Evolutionary conservation across 1,140 invertebrate genomes (phyloP).

Genomic region (Drosophila equinoxialis): DNA sequence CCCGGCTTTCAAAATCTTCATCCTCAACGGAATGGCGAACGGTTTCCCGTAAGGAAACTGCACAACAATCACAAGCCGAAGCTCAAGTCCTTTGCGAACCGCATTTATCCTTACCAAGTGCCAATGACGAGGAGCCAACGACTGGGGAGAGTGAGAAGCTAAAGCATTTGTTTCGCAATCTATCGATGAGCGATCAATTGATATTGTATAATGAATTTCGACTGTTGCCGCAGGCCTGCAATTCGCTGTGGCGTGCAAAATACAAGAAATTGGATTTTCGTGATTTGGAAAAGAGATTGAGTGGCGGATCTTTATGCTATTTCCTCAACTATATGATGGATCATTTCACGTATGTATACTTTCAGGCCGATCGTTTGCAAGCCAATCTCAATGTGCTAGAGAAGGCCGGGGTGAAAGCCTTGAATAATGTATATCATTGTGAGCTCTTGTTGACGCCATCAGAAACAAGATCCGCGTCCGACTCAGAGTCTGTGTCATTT

Average conservation of each 20-base stretch:
- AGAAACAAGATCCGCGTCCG: not conserved
- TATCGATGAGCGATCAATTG: constrained; percentile 36
- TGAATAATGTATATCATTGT: constrained; percentile 36
- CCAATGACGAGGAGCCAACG: not conserved
- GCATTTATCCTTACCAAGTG: not conserved
- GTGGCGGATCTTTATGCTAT: constrained; percentile 5
- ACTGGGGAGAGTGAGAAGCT: not conserved
- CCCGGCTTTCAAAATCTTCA: not conserved
- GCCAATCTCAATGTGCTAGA: constrained; percentile 48
- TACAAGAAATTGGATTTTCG: constrained; percentile 42
- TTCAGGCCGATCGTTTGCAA: constrained; percentile 41
- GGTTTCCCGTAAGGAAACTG: not conserved
- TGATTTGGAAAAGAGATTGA: constrained; percentile 17
- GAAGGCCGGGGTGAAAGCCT: constrained; percentile 21
- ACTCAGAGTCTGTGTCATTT: too few species aligned
- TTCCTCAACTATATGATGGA: constrained; percentile 36
- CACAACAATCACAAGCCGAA: not conserved
- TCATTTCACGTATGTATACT: constrained; percentile 29
- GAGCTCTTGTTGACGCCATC: constrained; percentile 26
- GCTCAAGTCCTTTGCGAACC: not conserved
- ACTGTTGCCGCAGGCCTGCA: constrained; percentile 21
- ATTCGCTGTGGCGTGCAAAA: constrained; percentile 23
- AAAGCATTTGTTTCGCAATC: not conserved
- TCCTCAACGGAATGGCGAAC: not conserved
- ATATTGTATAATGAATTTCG: constrained; percentile 26